Evolutionary conservation across 2,888 invertebrate genomes (phyloP), one percentile per base, ranked within the genome.

Genomic region (Nephrocerus scutellatus): DNA sequence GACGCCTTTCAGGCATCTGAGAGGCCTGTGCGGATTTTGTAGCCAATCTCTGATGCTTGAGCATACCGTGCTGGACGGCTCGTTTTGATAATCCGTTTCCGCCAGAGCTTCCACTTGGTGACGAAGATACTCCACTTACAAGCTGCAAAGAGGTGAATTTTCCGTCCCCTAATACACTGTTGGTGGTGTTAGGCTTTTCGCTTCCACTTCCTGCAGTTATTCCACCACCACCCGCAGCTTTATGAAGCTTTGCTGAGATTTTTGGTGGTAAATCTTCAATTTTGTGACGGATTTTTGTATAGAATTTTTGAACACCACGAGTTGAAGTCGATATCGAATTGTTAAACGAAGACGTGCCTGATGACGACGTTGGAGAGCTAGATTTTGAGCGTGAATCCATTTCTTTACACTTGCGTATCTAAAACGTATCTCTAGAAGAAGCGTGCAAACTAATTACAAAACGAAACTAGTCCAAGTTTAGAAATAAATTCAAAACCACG

Each of bases 181-280:
- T n/a, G n/a, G n/a, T n/a, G n/a, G n/a, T n/a, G n/a, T n/a, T n/a
- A n/a, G n/a, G n/a, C n/a, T n/a, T n/a, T n/a, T n/a, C n/a, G n/a
- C n/a, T n/a, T n/a, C n/a, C n/a, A n/a, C n/a, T n/a, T n/a, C n/a
- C n/a, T n/a, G n/a, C n/a, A n/a, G n/a, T n/a, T n/a, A n/a, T n/a
- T n/a, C n/a, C n/a, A n/a, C n/a, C n/a, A n/a, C n/a, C n/a, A n/a
- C n/a, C n/a, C n/a, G n/a, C n/a, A n/a, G n/a, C 24, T 8, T 39
- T 36, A 30, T 41, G 25, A 20, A 21, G 5, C 22, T 30, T 16
- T 34, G 30, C 26, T 25, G 49, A 38, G 24, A 62, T 45, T 40
- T 60, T 65, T 29, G 68, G 65, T 24, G 63, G 60, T 5, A 68
- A 50, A 52, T 67, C 66, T 48, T 67, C 68, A 40, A 68, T 66